Base-by-base conservation (phyloP, 2,113 vertebrate species). In the Albula glossodonta region DNA sequence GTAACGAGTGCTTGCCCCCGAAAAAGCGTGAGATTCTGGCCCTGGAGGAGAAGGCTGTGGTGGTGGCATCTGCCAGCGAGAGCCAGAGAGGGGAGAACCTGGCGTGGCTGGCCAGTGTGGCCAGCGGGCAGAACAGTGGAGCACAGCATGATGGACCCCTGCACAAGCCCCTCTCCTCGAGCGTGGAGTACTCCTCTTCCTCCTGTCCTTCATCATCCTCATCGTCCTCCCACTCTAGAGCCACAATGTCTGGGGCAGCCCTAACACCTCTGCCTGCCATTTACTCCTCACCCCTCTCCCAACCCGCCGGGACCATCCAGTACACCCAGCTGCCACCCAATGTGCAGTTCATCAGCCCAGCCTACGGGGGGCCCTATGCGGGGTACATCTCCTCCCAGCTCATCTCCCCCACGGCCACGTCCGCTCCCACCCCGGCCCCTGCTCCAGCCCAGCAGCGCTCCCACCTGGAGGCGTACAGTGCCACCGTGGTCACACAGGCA, bases 21-120 rank as follows among this genome's bases (percentile, higher is more conserved):
- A 99, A 99, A 93, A 99, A 99, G 92, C 96, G 99, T 79, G 99
- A 99, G 94, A 97, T 99, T 93, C 96, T 98, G 84, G 96, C 98
- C 70, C 94, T 97, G 0, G 98, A 99, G 90, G 98, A 98, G 92
- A 97, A 98, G 94, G 96, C 96, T 0, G 91, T 95, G 85, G 93
- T 92, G 5, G 89, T 95, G 0, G 90, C 95, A 74, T 89, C 95
- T 89, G 95, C 97, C 85, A 95, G 93, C 1, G 91, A 96, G 92
- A 95, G 95, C 94, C 91, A 94, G 92, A 91, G 97, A 91, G 90
- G 96, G 0, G 97, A 99, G 92, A 97, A 97, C 90, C 93, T 97
- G 87, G 94, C 97, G 86, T 99, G 98, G 98, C 96, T 98, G 86
- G 94, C 98, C 9, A 95, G 94, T 89, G 93, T 96, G 41, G 94